These are phyloP conservation scores for Sebastes ruberrimus DNA, from an alignment of 2,797 vertebrate genomes.

Conservation along the genomic window DNA sequence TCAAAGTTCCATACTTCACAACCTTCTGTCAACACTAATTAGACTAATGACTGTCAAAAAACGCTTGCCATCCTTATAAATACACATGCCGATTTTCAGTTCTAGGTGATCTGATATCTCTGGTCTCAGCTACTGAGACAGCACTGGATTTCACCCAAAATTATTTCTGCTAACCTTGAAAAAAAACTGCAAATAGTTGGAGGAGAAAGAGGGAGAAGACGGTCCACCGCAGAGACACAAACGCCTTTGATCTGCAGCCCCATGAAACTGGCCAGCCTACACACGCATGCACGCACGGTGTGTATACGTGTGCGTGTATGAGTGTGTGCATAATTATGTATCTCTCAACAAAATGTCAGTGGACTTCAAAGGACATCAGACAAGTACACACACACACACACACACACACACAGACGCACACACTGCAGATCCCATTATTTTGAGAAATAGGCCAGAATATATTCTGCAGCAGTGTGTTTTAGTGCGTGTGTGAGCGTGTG, in stretches of 20 bases:
- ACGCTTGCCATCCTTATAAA: background rate
- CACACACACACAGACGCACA: slow-evolving; percentile 36
- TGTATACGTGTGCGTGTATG: background rate
- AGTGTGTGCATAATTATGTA: slow-evolving; percentile 48
- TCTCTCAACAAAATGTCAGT: slow-evolving; percentile 59
- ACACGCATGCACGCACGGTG: background rate
- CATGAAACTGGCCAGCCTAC: slow-evolving; percentile 42
- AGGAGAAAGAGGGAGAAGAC: slow-evolving; percentile 31
- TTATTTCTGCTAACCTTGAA: slow-evolving; percentile 13
- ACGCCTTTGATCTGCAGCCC: slow-evolving; percentile 60
- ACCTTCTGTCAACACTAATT: background rate
- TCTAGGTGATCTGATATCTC: background rate
- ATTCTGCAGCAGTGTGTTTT: slow-evolving; percentile 12
- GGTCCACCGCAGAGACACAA: slow-evolving; percentile 34
- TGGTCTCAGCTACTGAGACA: background rate
- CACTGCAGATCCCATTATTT: slow-evolving; percentile 55
- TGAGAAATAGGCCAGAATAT: slow-evolving; percentile 51
- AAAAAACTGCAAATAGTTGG: slow-evolving; percentile 13
- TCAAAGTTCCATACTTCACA: background rate
- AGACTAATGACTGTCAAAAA: background rate
- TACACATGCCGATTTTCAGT: background rate
- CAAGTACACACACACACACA: slow-evolving; percentile 38
- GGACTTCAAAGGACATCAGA: slow-evolving; percentile 69
- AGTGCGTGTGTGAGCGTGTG: background rate
- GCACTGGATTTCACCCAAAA: background rate